phyloP scores from a whole-genome alignment of 2,888 invertebrate species.

The Chrysolina americana region DNA sequence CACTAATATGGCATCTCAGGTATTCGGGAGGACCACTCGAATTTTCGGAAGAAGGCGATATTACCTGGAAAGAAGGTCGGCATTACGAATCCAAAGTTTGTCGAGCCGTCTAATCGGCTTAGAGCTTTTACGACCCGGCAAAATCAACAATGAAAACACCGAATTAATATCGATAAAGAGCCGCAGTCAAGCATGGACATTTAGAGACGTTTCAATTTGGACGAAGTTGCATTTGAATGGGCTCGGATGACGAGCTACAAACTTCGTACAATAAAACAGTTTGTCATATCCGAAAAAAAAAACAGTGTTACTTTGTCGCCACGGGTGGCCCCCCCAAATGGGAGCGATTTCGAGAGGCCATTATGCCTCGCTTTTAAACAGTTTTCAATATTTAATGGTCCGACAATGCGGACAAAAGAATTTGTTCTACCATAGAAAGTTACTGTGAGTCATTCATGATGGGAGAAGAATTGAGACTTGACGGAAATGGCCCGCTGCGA shows the following conservation, averaged over 20 bases:
- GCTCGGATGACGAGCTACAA: neutral
- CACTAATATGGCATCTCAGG: constrained; percentile 42
- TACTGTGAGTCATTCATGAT: constrained; percentile 28
- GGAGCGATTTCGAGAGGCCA: constrained; percentile 20
- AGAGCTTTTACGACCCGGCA: neutral
- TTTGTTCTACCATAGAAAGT: constrained; percentile 27
- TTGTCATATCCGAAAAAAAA: constrained; percentile 14
- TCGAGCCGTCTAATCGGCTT: constrained; percentile 25
- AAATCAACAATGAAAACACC: constrained; percentile 25
- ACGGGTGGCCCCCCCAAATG: constrained; percentile 8
- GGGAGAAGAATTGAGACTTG: constrained; percentile 13
- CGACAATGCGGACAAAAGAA: constrained; percentile 28
- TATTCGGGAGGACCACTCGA: constrained; percentile 31
- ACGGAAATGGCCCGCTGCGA: constrained; percentile 16
- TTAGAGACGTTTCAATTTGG: constrained; percentile 31
- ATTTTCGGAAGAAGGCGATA: constrained; percentile 38
- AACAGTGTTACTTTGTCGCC: neutral
- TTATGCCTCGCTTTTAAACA: constrained; percentile 15
- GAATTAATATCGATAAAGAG: constrained; percentile 16
- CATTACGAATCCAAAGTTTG: constrained; percentile 13
- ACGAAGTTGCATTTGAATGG: neutral
- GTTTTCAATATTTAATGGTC: constrained; percentile 28
- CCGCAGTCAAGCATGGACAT: constrained; percentile 3
- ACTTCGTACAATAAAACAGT: constrained; percentile 7
- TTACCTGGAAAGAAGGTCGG: constrained; percentile 39